These are phyloP conservation scores for Petrocephalus zakoni DNA, from an alignment of 2,113 vertebrate species.

Conservation along the genomic window DNA sequence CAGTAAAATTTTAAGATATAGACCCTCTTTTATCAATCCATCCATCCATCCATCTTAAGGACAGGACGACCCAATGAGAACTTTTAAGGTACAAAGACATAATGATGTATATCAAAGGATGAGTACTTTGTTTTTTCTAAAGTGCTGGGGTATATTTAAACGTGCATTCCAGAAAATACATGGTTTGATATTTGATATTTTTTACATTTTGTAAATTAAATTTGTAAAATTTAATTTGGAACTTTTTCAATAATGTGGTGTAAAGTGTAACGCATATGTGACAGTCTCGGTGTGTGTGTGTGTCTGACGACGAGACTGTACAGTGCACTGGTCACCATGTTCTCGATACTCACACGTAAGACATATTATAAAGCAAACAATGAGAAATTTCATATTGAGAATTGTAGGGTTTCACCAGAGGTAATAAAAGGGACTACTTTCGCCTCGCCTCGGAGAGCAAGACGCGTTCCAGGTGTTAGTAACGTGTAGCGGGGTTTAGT, in stretches of 20 bases:
- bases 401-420: background rate
- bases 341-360: background rate
- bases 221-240: too few species aligned
- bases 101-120: background rate
- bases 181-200: background rate
- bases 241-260: background rate
- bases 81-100: background rate
- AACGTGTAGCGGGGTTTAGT: background rate
- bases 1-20: background rate
- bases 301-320: background rate
- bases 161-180: background rate
- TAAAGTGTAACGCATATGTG: background rate
- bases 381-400: background rate
- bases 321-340: background rate
- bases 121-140: background rate
- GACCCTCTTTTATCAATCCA: background rate
- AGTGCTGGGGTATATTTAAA: background rate
- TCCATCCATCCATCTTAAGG: background rate
- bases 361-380: background rate
- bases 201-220: background rate
- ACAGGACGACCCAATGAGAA: background rate
- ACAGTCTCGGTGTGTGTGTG: background rate
- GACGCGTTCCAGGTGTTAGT: background rate
- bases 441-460: background rate
- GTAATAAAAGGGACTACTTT: slow-evolving; percentile 1